phyloP scores from a whole-genome alignment of 2,888 invertebrate genomes.

The Cyaniris semiargus region DNA sequence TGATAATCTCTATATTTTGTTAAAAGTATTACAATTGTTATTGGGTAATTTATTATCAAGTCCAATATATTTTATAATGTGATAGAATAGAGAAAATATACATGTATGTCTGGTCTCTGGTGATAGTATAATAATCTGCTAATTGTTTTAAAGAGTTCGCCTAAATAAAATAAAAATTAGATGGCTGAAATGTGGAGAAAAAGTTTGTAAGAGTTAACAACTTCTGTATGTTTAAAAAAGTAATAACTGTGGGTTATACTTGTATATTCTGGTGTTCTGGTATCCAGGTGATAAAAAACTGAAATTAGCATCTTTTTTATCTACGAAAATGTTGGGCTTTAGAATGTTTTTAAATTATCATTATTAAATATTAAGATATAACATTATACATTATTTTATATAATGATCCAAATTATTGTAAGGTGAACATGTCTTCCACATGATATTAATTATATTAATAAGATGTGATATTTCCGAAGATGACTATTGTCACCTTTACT shows the following conservation, averaged over 20 bases:
- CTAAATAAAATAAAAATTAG: neutral
- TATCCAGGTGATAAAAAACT: neutral
- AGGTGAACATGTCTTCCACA: slow-evolving; percentile 13
- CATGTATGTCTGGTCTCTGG: too few species aligned
- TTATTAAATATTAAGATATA: neutral
- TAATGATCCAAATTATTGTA: neutral
- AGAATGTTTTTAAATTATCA: neutral
- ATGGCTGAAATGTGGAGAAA: neutral
- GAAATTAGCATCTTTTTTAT: neutral
- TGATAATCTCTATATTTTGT: slow-evolving; percentile 27
- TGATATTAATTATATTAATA: slow-evolving; percentile 1
- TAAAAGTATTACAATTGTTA: neutral
- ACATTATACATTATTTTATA: neutral
- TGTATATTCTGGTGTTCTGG: neutral
- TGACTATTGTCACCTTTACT: slow-evolving; percentile 14
- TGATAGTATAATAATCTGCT: neutral
- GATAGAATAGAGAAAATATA: neutral
- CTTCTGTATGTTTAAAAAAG: neutral
- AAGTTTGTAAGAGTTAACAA: neutral
- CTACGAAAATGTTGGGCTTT: neutral
- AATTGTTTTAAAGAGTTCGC: neutral
- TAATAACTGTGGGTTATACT: neutral
- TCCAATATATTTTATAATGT: neutral
- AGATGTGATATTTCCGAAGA: slow-evolving; percentile 22
- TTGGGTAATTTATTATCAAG: neutral